phyloP scores from a whole-genome alignment of 2,113 vertebrate genomes.

The Panurus biarmicus region DNA sequence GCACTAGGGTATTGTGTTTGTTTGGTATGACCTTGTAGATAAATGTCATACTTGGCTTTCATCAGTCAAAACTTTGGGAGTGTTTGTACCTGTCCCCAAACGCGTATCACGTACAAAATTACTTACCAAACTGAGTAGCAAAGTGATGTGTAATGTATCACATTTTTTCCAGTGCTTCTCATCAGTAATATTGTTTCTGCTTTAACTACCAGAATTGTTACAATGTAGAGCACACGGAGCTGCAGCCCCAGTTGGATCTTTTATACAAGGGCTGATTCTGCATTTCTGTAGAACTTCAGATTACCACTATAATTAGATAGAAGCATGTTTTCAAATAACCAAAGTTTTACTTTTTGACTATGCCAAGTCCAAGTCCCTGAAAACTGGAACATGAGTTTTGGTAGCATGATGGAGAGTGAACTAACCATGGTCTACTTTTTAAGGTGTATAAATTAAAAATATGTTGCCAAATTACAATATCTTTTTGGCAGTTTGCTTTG shows the following conservation, averaged over 20 bases:
- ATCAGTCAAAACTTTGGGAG: neutral
- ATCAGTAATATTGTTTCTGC: neutral
- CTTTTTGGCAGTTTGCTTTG: neutral
- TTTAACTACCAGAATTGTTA: neutral
- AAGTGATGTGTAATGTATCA: neutral
- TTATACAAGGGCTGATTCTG: neutral
- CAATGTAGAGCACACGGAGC: rapidly evolving
- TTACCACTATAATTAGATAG: neutral
- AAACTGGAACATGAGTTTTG: neutral
- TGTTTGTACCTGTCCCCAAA: neutral
- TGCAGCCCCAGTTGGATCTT: neutral
- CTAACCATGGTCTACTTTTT: neutral
- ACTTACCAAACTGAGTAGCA: neutral
- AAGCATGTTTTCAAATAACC: neutral
- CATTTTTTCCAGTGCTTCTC: neutral
- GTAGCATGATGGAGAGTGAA: neutral
- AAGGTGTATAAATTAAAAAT: neutral
- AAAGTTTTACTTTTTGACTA: neutral
- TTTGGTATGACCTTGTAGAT: neutral
- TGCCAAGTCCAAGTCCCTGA: neutral
- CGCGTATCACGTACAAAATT: neutral
- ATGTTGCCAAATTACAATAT: neutral
- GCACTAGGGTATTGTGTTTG: neutral
- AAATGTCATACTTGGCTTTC: neutral
- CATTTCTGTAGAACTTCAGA: neutral